Base-by-base conservation (phyloP, 2,797 vertebrate genomes). In the Argyrosomus regius region DNA sequence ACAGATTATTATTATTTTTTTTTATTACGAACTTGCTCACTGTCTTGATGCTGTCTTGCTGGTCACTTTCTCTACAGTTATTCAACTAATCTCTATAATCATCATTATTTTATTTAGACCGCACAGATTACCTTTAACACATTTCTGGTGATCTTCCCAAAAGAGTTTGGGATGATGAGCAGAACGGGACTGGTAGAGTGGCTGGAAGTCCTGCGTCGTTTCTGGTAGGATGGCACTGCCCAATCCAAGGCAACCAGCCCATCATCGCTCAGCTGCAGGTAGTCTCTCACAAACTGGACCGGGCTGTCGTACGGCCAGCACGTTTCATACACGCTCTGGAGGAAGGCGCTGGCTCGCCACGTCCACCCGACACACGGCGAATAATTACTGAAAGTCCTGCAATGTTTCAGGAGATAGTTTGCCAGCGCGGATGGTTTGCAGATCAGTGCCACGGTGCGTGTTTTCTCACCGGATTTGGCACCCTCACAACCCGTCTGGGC, bases 341-440 rank as follows among this genome's bases (percentile, higher is more conserved):
- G 87, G 22, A 93, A 63, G 22, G 94, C 92, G 70, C 90, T 93
- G 59, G 89, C 81, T 41, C 94, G 88, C 96, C 96, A 96, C 78
- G 91, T 91, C 95, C 96, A 96, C 1, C 85, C 88, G 3, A 83
- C 87, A n/a, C 89, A 87, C 22, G 92, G 86, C 0, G 84, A 77
- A 80, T 86, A 95, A 35, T 83, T 54, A 16, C 82, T 87, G 81
- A 96, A 95, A 50, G 90, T 94, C 87, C 84, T 49, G 90, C 96
- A 96, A 87, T 95, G 94, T 64, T 93, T 95, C 46, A 95, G 89
- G 46, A 96, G 94, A 56, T 96, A 96, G 88, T 95, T 96, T 71
- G 96, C 96, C 75, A 97, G 87, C 1, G 96, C 95, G 0, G 96
- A 96, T 6, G 96, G 95, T 73, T 96, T 96, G 93, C 95, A 96